Percentiles rank a stretch among this genome's conserved stretches.
These are phyloP conservation scores for Cryptoprocta ferox DNA, from an alignment of 2,797 vertebrate genomes.

Conservation along the genomic window DNA sequence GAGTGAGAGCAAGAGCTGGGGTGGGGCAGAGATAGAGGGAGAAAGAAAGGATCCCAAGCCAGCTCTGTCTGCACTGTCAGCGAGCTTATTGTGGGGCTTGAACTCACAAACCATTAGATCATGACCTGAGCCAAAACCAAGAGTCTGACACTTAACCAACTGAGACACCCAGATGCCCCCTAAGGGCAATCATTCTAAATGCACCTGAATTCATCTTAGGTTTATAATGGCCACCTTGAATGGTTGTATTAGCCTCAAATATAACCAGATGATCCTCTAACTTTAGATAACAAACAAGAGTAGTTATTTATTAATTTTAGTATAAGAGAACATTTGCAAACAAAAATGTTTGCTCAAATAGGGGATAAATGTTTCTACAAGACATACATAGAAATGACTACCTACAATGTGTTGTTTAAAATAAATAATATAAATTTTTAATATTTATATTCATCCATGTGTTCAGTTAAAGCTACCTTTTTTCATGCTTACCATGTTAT, in stretches of 20 bases:
- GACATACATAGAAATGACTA: not conserved
- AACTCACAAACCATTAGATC: too few species aligned
- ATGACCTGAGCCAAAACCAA: too few species aligned
- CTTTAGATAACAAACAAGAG: not conserved
- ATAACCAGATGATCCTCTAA: not conserved
- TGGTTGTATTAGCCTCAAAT: not conserved
- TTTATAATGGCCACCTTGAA: not conserved
- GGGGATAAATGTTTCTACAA: not conserved
- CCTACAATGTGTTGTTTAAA: conserved; percentile 10
- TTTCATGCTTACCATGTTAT: not conserved
- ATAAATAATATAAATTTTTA: not conserved
- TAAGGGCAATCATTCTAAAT: conserved; percentile 5
- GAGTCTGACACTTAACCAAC: too few species aligned
- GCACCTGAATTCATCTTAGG: not conserved
- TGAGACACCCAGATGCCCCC: not conserved
- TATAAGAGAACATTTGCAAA: conserved; percentile 46
- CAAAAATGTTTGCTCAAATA: conserved; percentile 5
- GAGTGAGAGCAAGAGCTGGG: too few species aligned
- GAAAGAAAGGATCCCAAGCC: too few species aligned
- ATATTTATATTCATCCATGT: conserved; percentile 10
- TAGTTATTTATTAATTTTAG: conserved; percentile 1
- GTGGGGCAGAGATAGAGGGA: too few species aligned
- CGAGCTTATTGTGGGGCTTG: too few species aligned
- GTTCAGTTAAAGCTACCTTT: not conserved
- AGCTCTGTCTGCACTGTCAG: too few species aligned